Evolutionary conservation across 2,113 vertebrate genomes (phyloP).

Genomic region (Lepisosteus oculatus): DNA sequence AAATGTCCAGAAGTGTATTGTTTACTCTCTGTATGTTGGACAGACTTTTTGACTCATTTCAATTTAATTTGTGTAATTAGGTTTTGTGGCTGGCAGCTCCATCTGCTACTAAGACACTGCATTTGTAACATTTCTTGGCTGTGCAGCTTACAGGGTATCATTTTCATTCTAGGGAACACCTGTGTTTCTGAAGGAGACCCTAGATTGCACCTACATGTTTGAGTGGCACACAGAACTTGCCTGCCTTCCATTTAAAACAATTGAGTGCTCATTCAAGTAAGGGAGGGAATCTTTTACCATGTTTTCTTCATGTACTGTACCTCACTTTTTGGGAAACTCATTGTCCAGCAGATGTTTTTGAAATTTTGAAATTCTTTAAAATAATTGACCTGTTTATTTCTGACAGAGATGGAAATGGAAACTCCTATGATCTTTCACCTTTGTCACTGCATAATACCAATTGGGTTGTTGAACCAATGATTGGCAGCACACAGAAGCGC

Average conservation of each 20-base stretch:
- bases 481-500: constrained; percentile 40
- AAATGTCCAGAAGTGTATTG: no score
- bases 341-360: no score
- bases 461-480: constrained; percentile 71
- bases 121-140: no score
- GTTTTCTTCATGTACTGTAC: no score
- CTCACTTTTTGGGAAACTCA: no score
- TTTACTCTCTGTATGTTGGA: no score
- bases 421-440: constrained; percentile 84
- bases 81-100: no score
- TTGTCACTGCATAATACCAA: constrained; percentile 76
- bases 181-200: constrained; percentile 83
- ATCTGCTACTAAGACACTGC: no score
- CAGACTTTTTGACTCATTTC: no score
- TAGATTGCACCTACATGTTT: constrained; percentile 90
- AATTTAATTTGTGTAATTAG: no score
- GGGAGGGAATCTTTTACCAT: not conserved
- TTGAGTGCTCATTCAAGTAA: constrained; percentile 88
- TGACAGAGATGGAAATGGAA: constrained; percentile 73
- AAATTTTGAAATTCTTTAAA: no score
- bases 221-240: constrained; percentile 84
- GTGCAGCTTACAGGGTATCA: not conserved
- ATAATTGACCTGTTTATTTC: not conserved
- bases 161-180: constrained; percentile 60
- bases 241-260: constrained; percentile 77